Conservation (phyloP, 2,888 invertebrate species). For the Eurytoma adleriae region DNA sequence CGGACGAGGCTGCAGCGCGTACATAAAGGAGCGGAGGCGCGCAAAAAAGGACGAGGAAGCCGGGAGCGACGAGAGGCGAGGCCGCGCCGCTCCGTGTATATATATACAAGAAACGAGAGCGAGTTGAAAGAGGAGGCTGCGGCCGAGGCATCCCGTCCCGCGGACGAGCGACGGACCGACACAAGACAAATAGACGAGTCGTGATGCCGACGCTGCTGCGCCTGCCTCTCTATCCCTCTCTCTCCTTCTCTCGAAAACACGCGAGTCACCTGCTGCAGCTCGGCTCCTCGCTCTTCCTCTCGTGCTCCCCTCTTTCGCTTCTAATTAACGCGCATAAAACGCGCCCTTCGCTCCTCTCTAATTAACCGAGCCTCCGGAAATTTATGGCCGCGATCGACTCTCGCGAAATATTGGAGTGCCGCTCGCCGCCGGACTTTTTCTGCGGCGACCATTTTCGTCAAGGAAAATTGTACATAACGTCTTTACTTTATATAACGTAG, state of each 20-base stretch:
- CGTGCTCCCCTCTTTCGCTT: constrained; percentile 27
- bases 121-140: constrained; percentile 53
- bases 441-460: no score
- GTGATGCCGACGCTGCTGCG: constrained; percentile 48
- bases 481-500: no score
- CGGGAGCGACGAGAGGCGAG: constrained; percentile 32
- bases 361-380: not conserved
- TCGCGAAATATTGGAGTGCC: no score
- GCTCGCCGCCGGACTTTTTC: no score
- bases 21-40: no score
- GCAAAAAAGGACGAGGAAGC: constrained; percentile 59
- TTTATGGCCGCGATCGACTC: constrained; percentile 9
- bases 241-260: constrained; percentile 43
- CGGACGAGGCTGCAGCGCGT: no score
- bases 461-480: no score
- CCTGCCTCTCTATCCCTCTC: constrained; percentile 25
- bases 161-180: constrained; percentile 9
- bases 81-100: constrained; percentile 50
- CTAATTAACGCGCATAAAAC: constrained; percentile 57
- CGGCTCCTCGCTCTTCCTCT: not conserved
- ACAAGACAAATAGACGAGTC: constrained; percentile 60
- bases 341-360: constrained; percentile 22
- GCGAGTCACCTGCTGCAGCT: constrained; percentile 40
- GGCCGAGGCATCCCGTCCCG: constrained; percentile 16
- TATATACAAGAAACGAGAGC: constrained; percentile 32